Conservation (phyloP, 2,888 invertebrate genomes). For the Napeogenes sylphis region DNA sequence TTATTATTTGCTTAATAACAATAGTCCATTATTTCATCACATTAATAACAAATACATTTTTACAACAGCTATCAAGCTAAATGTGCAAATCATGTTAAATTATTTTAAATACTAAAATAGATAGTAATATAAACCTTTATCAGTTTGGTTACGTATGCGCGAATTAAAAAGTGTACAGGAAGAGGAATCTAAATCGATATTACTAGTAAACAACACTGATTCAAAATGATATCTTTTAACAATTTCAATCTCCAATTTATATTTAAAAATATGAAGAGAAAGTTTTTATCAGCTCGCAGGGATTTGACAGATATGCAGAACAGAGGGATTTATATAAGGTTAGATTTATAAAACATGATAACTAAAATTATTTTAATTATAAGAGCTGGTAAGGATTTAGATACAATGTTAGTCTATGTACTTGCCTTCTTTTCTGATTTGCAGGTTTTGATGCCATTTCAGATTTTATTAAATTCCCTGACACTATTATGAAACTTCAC, state of each 20-base stretch:
- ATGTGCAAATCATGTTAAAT: too few relatives aligned
- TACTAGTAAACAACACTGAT: neutral
- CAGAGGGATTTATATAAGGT: slow-evolving; percentile 27
- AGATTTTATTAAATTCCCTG: slow-evolving; percentile 50
- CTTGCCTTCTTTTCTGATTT: slow-evolving; percentile 85
- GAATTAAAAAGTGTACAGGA: slow-evolving; percentile 9
- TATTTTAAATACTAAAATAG: neutral
- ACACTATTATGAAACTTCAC: slow-evolving; percentile 65
- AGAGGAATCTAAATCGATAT: neutral
- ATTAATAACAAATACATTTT: too few relatives aligned
- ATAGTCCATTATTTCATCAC: too few relatives aligned
- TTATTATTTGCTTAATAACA: too few relatives aligned
- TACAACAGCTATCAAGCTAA: too few relatives aligned
- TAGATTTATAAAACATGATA: slow-evolving; percentile 11
- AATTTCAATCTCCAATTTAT: slow-evolving; percentile 10
- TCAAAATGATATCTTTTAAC: neutral
- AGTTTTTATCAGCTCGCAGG: slow-evolving; percentile 25
- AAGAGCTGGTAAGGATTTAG: neutral
- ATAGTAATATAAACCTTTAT: slow-evolving; percentile 9
- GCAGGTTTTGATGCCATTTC: slow-evolving; percentile 75
- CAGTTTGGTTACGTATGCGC: slow-evolving; percentile 14
- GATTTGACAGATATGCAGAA: slow-evolving; percentile 25
- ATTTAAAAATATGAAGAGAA: slow-evolving; percentile 31
- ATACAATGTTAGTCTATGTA: slow-evolving; percentile 7
- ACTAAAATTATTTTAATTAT: neutral